phyloP scores from a whole-genome alignment of 2,888 invertebrate genomes.

The Pseudolycoriella hygida region DNA sequence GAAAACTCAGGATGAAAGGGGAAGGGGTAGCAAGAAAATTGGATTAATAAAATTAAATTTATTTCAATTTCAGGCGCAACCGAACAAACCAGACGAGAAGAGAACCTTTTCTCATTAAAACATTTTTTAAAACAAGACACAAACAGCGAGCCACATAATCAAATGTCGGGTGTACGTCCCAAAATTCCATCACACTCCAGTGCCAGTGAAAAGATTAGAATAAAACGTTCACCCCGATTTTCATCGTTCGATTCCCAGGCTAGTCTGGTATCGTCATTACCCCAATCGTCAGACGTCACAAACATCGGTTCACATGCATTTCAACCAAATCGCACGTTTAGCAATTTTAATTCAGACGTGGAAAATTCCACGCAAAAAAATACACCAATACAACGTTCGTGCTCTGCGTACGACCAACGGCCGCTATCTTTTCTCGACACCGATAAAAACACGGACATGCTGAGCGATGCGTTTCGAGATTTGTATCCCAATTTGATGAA shows the following conservation, averaged over 20 bases:
- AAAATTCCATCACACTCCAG: constrained; percentile 36
- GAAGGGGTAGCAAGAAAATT: no score
- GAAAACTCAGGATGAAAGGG: no score
- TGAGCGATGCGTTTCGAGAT: neutral
- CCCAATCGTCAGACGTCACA: neutral
- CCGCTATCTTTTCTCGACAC: constrained; percentile 14
- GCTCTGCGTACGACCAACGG: constrained; percentile 23
- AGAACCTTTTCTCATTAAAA: constrained; percentile 70
- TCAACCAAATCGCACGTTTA: neutral
- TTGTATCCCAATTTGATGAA: neutral
- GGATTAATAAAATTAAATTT: neutral
- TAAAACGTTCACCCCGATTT: constrained; percentile 27
- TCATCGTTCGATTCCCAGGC: constrained; percentile 30
- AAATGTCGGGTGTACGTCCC: constrained; percentile 52
- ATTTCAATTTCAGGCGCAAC: constrained; percentile 1
- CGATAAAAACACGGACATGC: neutral
- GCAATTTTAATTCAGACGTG: neutral
- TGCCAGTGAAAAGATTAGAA: constrained; percentile 18
- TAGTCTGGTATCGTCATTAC: constrained; percentile 23
- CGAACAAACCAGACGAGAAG: constrained; percentile 29
- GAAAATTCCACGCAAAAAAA: neutral
- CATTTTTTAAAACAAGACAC: constrained; percentile 59
- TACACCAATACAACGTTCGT: constrained; percentile 24
- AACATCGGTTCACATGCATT: neutral
- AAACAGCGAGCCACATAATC: constrained; percentile 15